phyloP scores from a whole-genome alignment of 1,140 invertebrate species.

The Lerema accius region DNA sequence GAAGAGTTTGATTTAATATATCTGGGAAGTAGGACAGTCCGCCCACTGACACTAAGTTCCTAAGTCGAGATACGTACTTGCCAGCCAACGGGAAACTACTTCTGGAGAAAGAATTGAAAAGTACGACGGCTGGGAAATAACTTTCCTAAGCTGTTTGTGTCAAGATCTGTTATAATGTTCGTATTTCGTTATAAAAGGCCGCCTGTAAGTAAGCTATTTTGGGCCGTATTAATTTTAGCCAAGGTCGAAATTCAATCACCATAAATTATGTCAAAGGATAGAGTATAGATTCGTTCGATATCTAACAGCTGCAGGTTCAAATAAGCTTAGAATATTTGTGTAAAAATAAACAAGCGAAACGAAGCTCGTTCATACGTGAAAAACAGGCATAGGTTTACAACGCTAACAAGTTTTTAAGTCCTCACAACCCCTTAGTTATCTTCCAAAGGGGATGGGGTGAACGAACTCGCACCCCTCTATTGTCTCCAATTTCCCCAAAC shows the following conservation, averaged over 20 bases:
- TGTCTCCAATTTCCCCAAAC: constrained; percentile 30
- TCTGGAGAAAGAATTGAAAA: neutral
- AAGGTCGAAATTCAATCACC: too few relatives aligned
- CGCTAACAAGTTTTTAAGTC: constrained; percentile 22
- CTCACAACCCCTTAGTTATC: constrained; percentile 26
- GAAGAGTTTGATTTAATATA: neutral
- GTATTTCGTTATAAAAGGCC: too few relatives aligned
- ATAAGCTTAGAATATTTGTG: too few relatives aligned
- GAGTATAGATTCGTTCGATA: too few relatives aligned
- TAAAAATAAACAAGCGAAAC: too few relatives aligned
- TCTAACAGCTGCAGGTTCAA: too few relatives aligned
- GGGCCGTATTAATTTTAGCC: too few relatives aligned
- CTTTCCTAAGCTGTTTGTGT: too few relatives aligned
- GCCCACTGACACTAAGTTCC: constrained; percentile 3
- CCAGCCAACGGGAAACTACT: neutral
- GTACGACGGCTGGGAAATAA: neutral
- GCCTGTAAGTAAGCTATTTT: too few relatives aligned
- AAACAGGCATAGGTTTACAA: neutral
- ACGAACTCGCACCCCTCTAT: constrained; percentile 26
- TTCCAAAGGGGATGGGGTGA: constrained; percentile 17
- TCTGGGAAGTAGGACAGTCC: neutral
- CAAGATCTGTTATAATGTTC: too few relatives aligned
- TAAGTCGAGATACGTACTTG: neutral
- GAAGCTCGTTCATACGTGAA: neutral
- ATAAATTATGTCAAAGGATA: too few relatives aligned